phyloP scores from a whole-genome alignment of 2,888 invertebrate genomes.

The Chrysolina oricalcia region DNA sequence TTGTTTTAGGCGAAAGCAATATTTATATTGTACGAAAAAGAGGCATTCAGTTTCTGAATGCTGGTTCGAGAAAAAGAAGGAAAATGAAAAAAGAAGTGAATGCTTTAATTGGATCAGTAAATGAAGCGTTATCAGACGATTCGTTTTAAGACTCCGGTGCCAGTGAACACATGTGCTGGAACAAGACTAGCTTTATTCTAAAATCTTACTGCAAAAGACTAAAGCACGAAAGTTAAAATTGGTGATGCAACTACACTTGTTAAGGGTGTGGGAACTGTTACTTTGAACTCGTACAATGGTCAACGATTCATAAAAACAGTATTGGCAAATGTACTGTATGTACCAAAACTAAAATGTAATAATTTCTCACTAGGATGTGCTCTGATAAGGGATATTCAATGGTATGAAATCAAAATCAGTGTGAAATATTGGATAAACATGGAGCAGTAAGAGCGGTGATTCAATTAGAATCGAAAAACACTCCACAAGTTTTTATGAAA shows the following conservation, averaged over 20 bases:
- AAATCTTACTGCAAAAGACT: slow-evolving; percentile 15
- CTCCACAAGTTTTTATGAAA: no score
- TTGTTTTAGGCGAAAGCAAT: slow-evolving; percentile 33
- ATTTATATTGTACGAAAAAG: not conserved
- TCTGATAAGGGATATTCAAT: slow-evolving; percentile 56
- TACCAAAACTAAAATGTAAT: slow-evolving; percentile 53
- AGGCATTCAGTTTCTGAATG: not conserved
- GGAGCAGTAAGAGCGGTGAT: slow-evolving; percentile 46
- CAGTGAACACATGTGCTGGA: no score
- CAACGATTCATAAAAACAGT: slow-evolving; percentile 50
- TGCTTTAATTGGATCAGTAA: no score
- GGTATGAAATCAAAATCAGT: slow-evolving; percentile 49
- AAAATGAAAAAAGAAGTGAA: not conserved
- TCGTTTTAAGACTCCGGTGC: not conserved
- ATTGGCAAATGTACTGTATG: slow-evolving; percentile 48
- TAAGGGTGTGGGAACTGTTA: slow-evolving; percentile 50
- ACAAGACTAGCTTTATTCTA: no score
- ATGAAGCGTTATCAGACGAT: not conserved
- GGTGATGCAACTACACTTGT: slow-evolving; percentile 49
- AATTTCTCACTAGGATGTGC: slow-evolving; percentile 57
- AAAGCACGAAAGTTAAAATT: slow-evolving; percentile 40
- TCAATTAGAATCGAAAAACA: no score
- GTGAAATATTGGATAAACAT: slow-evolving; percentile 48
- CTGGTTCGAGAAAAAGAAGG: slow-evolving; percentile 37
- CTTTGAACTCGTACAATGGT: slow-evolving; percentile 52